These are phyloP conservation scores for Sebastes kiyomatsui DNA, from an alignment of 2,797 vertebrate genomes.

Conservation along the genomic window DNA sequence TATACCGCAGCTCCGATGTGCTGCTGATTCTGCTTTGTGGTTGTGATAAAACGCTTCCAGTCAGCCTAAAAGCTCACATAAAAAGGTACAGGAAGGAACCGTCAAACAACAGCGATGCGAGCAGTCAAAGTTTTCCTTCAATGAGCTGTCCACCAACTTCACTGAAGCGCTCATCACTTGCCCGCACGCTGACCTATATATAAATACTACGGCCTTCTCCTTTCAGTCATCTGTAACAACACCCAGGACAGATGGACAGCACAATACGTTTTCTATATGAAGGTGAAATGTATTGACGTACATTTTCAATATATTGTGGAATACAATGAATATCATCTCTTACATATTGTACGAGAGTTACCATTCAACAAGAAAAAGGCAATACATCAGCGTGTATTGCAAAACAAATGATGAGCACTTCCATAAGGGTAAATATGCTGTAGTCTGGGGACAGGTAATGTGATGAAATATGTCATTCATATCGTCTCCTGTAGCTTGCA, in stretches of 20 bases:
- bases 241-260: not conserved
- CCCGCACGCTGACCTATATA: not conserved
- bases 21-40: slow-evolving; percentile 21
- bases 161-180: slow-evolving; percentile 13
- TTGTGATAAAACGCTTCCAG: slow-evolving; percentile 32
- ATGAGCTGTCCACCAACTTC: slow-evolving; percentile 3
- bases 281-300: not conserved
- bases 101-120: slow-evolving; percentile 11
- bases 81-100: slow-evolving; percentile 12
- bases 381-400: not conserved
- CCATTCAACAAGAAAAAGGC: not conserved
- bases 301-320: not conserved
- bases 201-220: not conserved
- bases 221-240: not conserved
- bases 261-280: not conserved
- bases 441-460: no score
- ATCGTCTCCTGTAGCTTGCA: rapidly evolving
- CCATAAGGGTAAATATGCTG: not conserved
- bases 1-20: not conserved
- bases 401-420: not conserved
- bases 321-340: not conserved
- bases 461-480: not conserved
- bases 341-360: not conserved
- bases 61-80: not conserved
- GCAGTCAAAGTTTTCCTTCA: slow-evolving; percentile 6